Evolutionary conservation across 2,888 invertebrate genomes (phyloP).

Genomic region (Nyleta sp.): DNA sequence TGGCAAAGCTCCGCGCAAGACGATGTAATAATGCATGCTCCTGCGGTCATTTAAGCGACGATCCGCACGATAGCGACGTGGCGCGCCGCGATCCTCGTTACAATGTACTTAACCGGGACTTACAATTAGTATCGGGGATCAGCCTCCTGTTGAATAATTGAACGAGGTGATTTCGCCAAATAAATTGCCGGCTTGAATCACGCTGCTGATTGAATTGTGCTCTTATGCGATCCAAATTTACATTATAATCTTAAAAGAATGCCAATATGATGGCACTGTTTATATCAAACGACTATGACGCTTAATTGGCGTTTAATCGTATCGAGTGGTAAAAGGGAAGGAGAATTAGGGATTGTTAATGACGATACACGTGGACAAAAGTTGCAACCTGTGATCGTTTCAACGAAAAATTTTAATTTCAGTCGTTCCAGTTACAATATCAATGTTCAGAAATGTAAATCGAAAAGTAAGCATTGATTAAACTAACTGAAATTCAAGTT

Average conservation of each 20-base stretch:
- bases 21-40: constrained; percentile 58
- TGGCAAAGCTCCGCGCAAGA: constrained; percentile 49
- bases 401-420: no score
- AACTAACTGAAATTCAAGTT: no score
- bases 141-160: constrained; percentile 46
- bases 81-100: constrained; percentile 29
- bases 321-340: neutral
- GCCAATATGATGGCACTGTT: constrained; percentile 6
- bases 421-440: no score
- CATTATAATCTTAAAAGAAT: constrained; percentile 48
- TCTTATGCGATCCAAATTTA: constrained; percentile 41
- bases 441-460: no score
- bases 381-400: no score
- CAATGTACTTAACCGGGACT: constrained; percentile 48
- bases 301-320: constrained; percentile 27
- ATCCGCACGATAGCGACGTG: constrained; percentile 48
- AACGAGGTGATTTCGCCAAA: constrained; percentile 48
- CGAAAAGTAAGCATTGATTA: no score
- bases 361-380: no score
- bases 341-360: neutral
- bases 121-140: constrained; percentile 43
- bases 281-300: neutral
- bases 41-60: constrained; percentile 43
- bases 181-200: constrained; percentile 33
- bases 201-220: constrained; percentile 51